These are phyloP conservation scores for Phragmatobia fuliginosa DNA, from an alignment of 2,888 invertebrate species.

Conservation along the genomic window DNA sequence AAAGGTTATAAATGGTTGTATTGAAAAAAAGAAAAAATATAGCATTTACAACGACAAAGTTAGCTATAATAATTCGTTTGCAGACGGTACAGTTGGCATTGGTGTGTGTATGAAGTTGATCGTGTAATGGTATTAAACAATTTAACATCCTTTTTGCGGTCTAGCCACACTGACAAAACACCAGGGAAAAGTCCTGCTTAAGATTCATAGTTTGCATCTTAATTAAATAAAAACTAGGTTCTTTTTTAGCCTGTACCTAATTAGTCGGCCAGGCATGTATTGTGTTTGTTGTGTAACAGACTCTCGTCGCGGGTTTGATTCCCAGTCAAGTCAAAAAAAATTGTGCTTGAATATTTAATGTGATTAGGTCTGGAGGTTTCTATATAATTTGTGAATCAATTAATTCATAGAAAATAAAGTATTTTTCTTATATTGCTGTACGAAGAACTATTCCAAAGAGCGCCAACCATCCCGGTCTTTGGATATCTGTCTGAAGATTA, in stretches of 20 bases:
- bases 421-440: too few relatives aligned
- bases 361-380: too few relatives aligned
- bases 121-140: conserved; percentile 33
- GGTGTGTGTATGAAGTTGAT: conserved; percentile 14
- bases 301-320: not conserved
- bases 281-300: not conserved
- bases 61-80: not conserved
- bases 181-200: conserved; percentile 28
- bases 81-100: not conserved
- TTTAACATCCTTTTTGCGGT: conserved; percentile 30
- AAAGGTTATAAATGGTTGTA: too few relatives aligned
- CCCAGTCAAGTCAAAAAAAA: not conserved
- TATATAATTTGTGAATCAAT: too few relatives aligned
- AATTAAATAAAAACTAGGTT: not conserved
- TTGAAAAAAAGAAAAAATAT: too few relatives aligned
- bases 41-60: not conserved
- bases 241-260: not conserved
- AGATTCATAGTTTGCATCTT: not conserved
- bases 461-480: too few relatives aligned
- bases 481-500: too few relatives aligned
- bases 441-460: too few relatives aligned
- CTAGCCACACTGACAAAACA: conserved; percentile 34
- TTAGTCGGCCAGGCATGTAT: not conserved
- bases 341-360: too few relatives aligned
- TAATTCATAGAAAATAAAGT: too few relatives aligned